Conservation (phyloP, 92 coral and sea anemone genomes). For the Muricea muricata region DNA sequence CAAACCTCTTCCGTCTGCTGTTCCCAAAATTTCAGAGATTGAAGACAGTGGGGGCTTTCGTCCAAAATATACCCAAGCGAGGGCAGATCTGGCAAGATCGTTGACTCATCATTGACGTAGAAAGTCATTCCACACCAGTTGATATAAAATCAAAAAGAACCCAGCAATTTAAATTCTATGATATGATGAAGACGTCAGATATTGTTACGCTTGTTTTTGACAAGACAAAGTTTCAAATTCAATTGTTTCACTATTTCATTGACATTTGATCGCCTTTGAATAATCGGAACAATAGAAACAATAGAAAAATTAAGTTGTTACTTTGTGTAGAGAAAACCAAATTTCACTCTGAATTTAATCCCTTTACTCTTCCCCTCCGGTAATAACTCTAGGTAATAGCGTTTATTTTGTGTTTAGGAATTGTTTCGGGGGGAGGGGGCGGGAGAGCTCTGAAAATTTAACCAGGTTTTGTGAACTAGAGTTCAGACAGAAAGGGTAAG, state of each 20-base stretch:
- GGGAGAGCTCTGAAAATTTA: too few species aligned
- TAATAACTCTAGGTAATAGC: too few species aligned
- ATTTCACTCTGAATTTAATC: background rate
- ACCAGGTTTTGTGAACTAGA: too few species aligned
- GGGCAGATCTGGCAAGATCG: conserved; percentile 74
- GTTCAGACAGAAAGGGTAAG: too few species aligned
- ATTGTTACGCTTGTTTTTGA: background rate
- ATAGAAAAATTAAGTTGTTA: background rate
- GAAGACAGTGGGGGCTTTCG: conserved; percentile 90
- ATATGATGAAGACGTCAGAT: background rate
- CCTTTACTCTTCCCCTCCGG: too few species aligned
- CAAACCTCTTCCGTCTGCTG: conserved; percentile 88
- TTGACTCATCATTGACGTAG: conserved; percentile 74
- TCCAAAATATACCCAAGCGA: conserved; percentile 80
- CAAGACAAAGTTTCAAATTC: background rate
- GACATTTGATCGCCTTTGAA: background rate
- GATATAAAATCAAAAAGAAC: too few species aligned
- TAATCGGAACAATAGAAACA: background rate
- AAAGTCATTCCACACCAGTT: conserved; percentile 69
- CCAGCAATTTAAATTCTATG: too few species aligned
- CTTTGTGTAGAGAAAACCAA: background rate
- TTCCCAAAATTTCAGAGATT: conserved; percentile 90
- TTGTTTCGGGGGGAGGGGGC: too few species aligned
- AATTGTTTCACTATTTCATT: background rate
- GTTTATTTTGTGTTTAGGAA: too few species aligned